Evolutionary conservation across 1,140 invertebrate genomes (phyloP), one percentile per base, ranked within the genome.

Genomic region (Cardiocondyla obscurior): DNA sequence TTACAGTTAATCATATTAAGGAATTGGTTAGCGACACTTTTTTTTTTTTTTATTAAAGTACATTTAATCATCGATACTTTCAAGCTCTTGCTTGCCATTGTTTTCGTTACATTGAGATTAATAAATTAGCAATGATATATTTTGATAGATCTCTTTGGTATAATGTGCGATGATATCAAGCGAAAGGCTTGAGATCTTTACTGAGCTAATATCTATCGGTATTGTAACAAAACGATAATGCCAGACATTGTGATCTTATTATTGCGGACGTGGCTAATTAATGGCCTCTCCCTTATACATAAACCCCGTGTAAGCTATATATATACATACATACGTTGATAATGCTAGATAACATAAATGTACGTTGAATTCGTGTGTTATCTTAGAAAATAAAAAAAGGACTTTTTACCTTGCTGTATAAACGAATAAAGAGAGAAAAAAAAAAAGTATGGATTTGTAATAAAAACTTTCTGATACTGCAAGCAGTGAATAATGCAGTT

Each of bases 241-340:
- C 51, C 51, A 60, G 12, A 70, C 30, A 85, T 67, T 82, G 81
- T 89, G 82, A 89, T 85, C 74, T 85, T 89, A 70, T 65, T 79
- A 74, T 44, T 74, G 51, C 77, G 57, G 85, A 88, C 42, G 85
- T 64, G 60, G 73, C 64, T 58, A 64, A 62, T 64, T 76, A 49
- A 85, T 33, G 70, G 73, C 53, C 62, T 70, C 51, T 81, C 82
- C 84, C 74, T 85, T 88, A 88, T 90, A 88, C 64, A 87, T 90
- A 89, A 88, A 89, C 67, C 88, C 85, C 79, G 25, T 51, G 73
- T 25, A 62, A 88, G 88, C 84, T 88, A 89, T 89, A 25, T 81
- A 81, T 4, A 77, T n/a, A 77, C 36, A 49, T 16, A 55, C 55
- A 70, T 28, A 81, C 14, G 30, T 79, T 72, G 39, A 58, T 57